Conservation (phyloP, 2,888 invertebrate species). For the Tetropium fuscum region DNA sequence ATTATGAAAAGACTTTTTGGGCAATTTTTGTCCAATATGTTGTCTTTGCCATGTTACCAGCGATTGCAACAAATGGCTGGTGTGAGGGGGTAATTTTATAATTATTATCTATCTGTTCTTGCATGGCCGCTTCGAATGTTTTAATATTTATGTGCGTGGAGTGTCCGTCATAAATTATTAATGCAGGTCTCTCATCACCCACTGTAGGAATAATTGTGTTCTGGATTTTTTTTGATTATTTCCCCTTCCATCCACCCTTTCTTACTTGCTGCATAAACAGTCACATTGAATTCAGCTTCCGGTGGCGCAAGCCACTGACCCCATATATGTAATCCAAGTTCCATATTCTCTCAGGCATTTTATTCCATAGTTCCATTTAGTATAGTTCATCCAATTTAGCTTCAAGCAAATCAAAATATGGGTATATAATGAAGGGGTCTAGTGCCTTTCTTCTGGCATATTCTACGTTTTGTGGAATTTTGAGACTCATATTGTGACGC, state of each 20-base stretch:
- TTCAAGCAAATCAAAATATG: slow-evolving; percentile 5
- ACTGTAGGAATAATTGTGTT: slow-evolving; percentile 1
- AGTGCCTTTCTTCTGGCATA: slow-evolving; percentile 46
- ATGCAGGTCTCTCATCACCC: neutral
- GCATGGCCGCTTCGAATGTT: neutral
- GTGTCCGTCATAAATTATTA: no score
- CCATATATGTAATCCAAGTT: slow-evolving; percentile 14
- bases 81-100: neutral
- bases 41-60: neutral
- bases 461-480: slow-evolving; percentile 58
- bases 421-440: slow-evolving; percentile 69
- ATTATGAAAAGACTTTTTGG: neutral
- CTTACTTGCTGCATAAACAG: slow-evolving; percentile 20
- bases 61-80: neutral
- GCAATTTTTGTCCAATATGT: neutral
- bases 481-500: slow-evolving; percentile 51
- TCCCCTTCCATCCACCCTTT: slow-evolving; percentile 16
- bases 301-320: slow-evolving; percentile 19
- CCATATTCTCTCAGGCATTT: slow-evolving; percentile 8
- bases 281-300: slow-evolving; percentile 10
- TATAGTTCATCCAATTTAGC: neutral
- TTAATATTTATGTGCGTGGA: neutral
- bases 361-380: slow-evolving; percentile 11
- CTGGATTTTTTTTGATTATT: neutral
- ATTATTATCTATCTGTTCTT: neutral